A percentile compares a stretch with the other conserved stretches of the same genome.
Evolutionary conservation across 2,797 vertebrate genomes (phyloP).

Genomic region (Pangasius larnaudii): DNA sequence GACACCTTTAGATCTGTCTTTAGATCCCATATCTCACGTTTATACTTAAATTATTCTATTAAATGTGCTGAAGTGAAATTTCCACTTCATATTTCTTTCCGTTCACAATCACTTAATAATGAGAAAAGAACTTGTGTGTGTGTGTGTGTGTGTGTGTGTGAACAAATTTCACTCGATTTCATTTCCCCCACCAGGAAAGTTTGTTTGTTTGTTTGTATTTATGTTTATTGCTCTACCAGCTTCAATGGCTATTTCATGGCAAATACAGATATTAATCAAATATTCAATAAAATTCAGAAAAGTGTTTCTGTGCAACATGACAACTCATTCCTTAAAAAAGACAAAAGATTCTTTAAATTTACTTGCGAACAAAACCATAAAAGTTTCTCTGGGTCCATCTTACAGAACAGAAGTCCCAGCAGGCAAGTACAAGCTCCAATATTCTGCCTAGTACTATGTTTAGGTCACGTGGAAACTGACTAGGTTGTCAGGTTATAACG

Average conservation of each 20-base stretch:
- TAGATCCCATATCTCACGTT: conserved; percentile 34
- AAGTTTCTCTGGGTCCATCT: no score
- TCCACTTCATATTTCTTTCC: neutral
- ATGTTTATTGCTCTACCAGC: no score
- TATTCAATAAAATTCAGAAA: no score
- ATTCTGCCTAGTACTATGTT: neutral
- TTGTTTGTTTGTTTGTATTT: no score
- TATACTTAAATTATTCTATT: neutral
- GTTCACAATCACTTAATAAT: neutral
- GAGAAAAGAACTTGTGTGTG: neutral
- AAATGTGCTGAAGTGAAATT: neutral
- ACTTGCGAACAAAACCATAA: no score
- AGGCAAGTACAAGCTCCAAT: neutral
- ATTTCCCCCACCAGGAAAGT: neutral
- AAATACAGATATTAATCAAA: no score
- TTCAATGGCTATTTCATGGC: no score
- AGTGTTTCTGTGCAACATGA: no score
- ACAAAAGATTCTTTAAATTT: no score
- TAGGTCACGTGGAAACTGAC: neutral
- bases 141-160: no score
- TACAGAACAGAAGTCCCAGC: no score
- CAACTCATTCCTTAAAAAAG: no score
- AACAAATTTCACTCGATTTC: neutral
- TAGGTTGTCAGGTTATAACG: neutral
- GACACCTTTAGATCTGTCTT: conserved; percentile 52